Evolutionary conservation across 2,888 invertebrate genomes (phyloP).

Genomic region (Clistopyga incitator): DNA sequence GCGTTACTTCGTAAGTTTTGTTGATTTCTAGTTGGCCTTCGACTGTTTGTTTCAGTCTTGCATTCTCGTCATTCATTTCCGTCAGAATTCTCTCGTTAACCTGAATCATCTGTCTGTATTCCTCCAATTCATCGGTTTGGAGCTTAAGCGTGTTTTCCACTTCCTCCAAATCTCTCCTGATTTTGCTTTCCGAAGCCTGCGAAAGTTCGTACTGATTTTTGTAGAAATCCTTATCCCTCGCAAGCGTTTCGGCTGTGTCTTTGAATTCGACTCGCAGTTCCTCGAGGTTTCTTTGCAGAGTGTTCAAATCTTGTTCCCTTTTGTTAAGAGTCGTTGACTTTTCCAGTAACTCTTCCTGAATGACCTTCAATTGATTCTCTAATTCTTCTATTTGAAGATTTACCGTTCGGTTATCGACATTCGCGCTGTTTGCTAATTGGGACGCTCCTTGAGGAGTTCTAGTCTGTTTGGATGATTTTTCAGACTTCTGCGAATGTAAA

Average conservation of each 20-base stretch:
- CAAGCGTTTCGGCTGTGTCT: slow-evolving; percentile 85
- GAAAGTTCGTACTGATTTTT: slow-evolving; percentile 86
- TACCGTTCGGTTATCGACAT: slow-evolving; percentile 32
- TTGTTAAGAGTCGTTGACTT: slow-evolving; percentile 87
- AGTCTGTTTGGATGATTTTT: slow-evolving; percentile 21
- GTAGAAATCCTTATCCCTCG: slow-evolving; percentile 86
- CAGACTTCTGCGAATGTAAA: slow-evolving; percentile 19
- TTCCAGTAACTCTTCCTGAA: slow-evolving; percentile 87
- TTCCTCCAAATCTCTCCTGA: slow-evolving; percentile 87
- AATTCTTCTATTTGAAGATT: slow-evolving; percentile 68
- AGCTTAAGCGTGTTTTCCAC: slow-evolving; percentile 84
- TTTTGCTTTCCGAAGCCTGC: slow-evolving; percentile 85
- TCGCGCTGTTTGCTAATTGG: slow-evolving; percentile 37
- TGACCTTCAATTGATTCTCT: slow-evolving; percentile 85
- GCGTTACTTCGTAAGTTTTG: slow-evolving; percentile 78
- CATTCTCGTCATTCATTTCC: slow-evolving; percentile 86
- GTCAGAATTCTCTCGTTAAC: slow-evolving; percentile 86
- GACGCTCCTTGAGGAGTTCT: slow-evolving; percentile 28
- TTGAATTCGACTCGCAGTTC: slow-evolving; percentile 86
- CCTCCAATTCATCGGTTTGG: slow-evolving; percentile 85
- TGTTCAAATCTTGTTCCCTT: slow-evolving; percentile 86
- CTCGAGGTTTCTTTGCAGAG: slow-evolving; percentile 86
- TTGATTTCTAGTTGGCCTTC: slow-evolving; percentile 85
- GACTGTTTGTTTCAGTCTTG: slow-evolving; percentile 85
- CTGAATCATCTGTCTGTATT: slow-evolving; percentile 85